Conservation (phyloP, 2,888 invertebrate species). For the Hemithea aestivaria region DNA sequence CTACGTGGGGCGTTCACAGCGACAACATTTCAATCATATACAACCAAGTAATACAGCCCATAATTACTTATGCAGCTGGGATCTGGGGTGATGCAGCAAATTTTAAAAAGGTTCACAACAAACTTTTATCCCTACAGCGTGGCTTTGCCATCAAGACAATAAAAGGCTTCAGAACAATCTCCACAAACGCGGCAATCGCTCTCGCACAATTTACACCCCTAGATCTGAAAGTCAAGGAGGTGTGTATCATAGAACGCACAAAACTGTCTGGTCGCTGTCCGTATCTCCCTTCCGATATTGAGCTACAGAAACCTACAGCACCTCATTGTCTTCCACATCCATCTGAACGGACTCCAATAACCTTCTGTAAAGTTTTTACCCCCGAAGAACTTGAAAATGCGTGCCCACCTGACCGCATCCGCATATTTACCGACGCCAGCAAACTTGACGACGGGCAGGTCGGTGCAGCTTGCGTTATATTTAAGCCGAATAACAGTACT, state of each 20-base stretch:
- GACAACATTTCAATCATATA: slow-evolving; percentile 14
- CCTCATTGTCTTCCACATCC: not conserved
- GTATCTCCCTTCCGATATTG: slow-evolving; percentile 6
- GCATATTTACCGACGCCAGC: too few relatives aligned
- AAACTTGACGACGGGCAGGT: too few relatives aligned
- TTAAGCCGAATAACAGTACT: too few relatives aligned
- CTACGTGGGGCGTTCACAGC: slow-evolving; percentile 12
- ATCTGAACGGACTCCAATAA: too few relatives aligned
- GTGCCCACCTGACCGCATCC: too few relatives aligned
- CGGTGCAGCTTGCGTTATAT: too few relatives aligned
- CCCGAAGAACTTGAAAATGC: too few relatives aligned
- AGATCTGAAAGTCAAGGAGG: slow-evolving; percentile 7
- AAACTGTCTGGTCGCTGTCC: not conserved
- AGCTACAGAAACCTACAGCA: not conserved
- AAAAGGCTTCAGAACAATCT: slow-evolving; percentile 16
- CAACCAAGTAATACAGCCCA: slow-evolving; percentile 22
- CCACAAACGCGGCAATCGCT: slow-evolving; percentile 15
- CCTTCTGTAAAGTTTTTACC: too few relatives aligned
- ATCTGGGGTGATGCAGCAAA: slow-evolving; percentile 13
- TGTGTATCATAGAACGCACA: not conserved
- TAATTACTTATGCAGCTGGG: slow-evolving; percentile 18
- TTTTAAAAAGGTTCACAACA: not conserved
- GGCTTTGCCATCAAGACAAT: slow-evolving; percentile 19
- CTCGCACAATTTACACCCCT: slow-evolving; percentile 19
- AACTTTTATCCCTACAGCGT: slow-evolving; percentile 11